Conservation (phyloP, 2,888 invertebrate genomes). For the Drosophila tripunctata region DNA sequence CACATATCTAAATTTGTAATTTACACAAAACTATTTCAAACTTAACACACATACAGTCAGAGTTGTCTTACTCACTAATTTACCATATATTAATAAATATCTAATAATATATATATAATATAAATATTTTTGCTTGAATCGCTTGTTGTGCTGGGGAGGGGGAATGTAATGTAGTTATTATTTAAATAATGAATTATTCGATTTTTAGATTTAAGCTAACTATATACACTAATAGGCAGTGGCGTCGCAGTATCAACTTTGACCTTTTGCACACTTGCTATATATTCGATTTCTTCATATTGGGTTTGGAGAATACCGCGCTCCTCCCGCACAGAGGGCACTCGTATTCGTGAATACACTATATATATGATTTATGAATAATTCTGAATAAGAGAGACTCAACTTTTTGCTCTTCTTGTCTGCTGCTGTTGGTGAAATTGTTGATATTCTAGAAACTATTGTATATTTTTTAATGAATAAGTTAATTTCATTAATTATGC, state of each 20-base stretch:
- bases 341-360: conserved; percentile 28
- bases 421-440: not conserved
- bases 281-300: conserved; percentile 54
- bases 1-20: conserved; percentile 36
- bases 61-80: conserved; percentile 51
- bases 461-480: conserved; percentile 26
- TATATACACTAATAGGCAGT: conserved; percentile 55
- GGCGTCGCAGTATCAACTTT: conserved; percentile 10
- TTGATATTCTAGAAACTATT: conserved; percentile 29
- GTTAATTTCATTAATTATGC: conserved; percentile 39
- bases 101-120: conserved; percentile 13
- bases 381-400: conserved; percentile 20
- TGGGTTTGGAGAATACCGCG: conserved; percentile 34
- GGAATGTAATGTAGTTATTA: conserved; percentile 25
- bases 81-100: conserved; percentile 15
- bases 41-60: conserved; percentile 72
- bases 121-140: conserved; percentile 23
- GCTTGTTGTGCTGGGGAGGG: conserved; percentile 41
- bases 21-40: conserved; percentile 65
- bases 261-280: conserved; percentile 14
- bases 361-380: conserved; percentile 35
- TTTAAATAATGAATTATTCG: conserved; percentile 21
- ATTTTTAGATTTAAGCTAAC: conserved; percentile 33
- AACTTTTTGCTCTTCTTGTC: not conserved
- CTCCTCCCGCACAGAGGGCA: conserved; percentile 25